Evolutionary conservation across 92 coral and sea anemone genomes (phyloP).

Genomic region (Anthopleura xanthogrammica): DNA sequence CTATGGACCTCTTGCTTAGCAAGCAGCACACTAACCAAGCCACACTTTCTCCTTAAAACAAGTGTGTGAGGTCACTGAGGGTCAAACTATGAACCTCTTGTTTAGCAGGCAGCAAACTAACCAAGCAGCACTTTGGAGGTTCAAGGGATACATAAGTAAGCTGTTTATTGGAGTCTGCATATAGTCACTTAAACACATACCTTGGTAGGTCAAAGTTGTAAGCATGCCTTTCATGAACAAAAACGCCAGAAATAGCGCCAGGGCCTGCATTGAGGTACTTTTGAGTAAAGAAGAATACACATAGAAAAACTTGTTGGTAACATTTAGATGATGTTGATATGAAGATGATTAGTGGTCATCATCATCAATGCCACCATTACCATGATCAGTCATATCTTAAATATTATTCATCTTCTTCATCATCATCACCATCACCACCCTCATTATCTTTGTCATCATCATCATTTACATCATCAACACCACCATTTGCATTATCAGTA

Average conservation of each 20-base stretch:
- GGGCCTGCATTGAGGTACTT: constrained; percentile 93
- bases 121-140: too few relatives aligned
- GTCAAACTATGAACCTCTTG: too few relatives aligned
- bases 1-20: too few relatives aligned
- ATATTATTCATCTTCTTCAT: neutral
- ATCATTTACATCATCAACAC: neutral
- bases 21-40: too few relatives aligned
- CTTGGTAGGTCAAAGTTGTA: constrained; percentile 83
- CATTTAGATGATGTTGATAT: too few relatives aligned
- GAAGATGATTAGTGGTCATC: neutral
- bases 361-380: neutral
- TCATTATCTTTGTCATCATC: neutral
- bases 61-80: too few relatives aligned
- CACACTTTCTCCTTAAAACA: too few relatives aligned
- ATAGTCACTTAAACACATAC: constrained; percentile 28
- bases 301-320: too few relatives aligned
- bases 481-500: neutral
- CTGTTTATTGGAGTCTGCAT: too few relatives aligned
- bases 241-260: constrained; percentile 86
- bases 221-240: constrained; percentile 94
- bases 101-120: too few relatives aligned
- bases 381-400: neutral
- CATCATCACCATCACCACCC: neutral
- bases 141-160: too few relatives aligned
- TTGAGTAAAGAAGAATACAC: neutral